Conservation (phyloP, 2,888 invertebrate species). For the Chymomyza fuscimana region DNA sequence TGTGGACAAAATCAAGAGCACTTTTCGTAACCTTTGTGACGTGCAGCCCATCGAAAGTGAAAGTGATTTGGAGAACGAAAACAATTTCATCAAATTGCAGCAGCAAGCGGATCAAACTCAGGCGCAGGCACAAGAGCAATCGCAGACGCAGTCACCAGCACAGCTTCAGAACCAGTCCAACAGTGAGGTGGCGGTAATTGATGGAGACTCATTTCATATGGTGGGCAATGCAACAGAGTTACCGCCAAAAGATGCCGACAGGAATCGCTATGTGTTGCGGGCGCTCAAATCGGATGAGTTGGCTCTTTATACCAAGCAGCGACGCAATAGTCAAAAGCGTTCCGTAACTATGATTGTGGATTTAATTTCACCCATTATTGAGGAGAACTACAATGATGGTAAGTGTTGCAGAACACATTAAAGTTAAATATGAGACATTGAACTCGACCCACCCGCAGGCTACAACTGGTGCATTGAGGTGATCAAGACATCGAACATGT, state of each 20-base stretch:
- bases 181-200: slow-evolving; percentile 62
- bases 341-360: slow-evolving; percentile 92
- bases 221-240: not conserved
- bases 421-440: no score
- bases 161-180: slow-evolving; percentile 9
- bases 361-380: slow-evolving; percentile 92
- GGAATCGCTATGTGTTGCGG: slow-evolving; percentile 85
- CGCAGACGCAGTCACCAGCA: not conserved
- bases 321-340: slow-evolving; percentile 88
- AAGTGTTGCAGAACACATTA: slow-evolving; percentile 5
- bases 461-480: slow-evolving; percentile 95
- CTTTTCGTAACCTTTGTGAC: slow-evolving; percentile 93
- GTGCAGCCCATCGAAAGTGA: slow-evolving; percentile 83
- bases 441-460: slow-evolving; percentile 47
- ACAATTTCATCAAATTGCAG: slow-evolving; percentile 88
- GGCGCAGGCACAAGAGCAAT: not conserved
- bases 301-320: slow-evolving; percentile 85
- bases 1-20: slow-evolving; percentile 94
- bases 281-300: slow-evolving; percentile 89
- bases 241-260: slow-evolving; percentile 21
- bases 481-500: slow-evolving; percentile 93
- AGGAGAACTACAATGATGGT: slow-evolving; percentile 85
- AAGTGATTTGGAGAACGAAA: slow-evolving; percentile 85
- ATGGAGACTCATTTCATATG: slow-evolving; percentile 37
- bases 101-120: slow-evolving; percentile 60